Evolutionary conservation across 2,888 invertebrate genomes (phyloP).

Genomic region (Neoitamus cyanurus): DNA sequence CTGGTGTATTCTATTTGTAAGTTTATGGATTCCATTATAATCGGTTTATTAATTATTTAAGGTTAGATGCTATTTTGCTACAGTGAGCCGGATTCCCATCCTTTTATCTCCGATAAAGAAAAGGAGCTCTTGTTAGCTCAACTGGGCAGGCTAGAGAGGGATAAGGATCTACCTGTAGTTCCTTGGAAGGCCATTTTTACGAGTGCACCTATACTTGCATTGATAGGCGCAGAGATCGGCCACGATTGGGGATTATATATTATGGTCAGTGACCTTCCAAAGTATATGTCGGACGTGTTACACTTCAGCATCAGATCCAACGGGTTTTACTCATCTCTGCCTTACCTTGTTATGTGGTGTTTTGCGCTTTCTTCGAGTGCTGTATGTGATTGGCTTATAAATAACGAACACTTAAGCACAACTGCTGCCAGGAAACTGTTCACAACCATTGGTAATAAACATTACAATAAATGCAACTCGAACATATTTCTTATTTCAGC

Average conservation of each 20-base stretch:
- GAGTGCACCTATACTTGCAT: conserved; percentile 78
- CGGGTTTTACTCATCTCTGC: conserved; percentile 71
- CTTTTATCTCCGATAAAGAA: conserved; percentile 78
- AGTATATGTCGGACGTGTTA: conserved; percentile 73
- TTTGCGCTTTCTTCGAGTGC: conserved; percentile 72
- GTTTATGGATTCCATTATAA: conserved; percentile 53
- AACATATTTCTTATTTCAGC: conserved; percentile 64
- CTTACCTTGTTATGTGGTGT: conserved; percentile 73
- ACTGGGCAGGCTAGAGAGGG: conserved; percentile 69
- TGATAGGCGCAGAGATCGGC: conserved; percentile 78
- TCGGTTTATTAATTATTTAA: not conserved
- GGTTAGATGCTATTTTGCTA: conserved; percentile 72
- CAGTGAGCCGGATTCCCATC: conserved; percentile 78
- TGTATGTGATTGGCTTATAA: conserved; percentile 76
- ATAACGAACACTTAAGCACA: conserved; percentile 69
- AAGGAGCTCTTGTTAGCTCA: conserved; percentile 75
- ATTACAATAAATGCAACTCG: not conserved
- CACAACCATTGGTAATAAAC: conserved; percentile 73
- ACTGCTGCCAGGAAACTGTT: conserved; percentile 73
- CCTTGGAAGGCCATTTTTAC: conserved; percentile 79
- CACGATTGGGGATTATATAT: conserved; percentile 77
- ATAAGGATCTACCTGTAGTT: conserved; percentile 71
- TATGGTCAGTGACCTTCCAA: conserved; percentile 74
- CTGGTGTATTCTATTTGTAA: conserved; percentile 79
- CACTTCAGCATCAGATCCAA: conserved; percentile 72